These are phyloP conservation scores for Liposcelis brunnea DNA, from an alignment of 2,888 invertebrate genomes.

Conservation along the genomic window DNA sequence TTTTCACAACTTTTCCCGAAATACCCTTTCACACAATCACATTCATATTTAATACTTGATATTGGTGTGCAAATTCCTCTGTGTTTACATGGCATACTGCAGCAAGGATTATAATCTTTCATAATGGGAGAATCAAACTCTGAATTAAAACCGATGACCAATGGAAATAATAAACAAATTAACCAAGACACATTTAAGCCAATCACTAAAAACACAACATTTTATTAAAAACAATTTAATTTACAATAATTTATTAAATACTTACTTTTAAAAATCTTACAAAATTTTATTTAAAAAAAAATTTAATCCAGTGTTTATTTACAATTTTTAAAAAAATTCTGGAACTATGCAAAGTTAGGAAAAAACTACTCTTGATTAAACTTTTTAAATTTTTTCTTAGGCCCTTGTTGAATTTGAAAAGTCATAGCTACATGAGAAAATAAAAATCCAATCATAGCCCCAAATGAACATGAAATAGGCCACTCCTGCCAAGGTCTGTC, in stretches of 20 bases:
- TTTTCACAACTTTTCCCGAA: conserved; percentile 24
- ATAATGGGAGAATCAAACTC: not conserved
- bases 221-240: no score
- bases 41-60: conserved; percentile 19
- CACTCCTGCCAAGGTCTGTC: conserved; percentile 74
- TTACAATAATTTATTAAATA: no score
- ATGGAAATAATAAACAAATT: not conserved
- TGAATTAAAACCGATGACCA: not conserved
- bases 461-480: conserved; percentile 54
- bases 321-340: not conserved
- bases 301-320: not conserved
- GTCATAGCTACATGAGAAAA: conserved; percentile 17
- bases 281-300: not conserved
- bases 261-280: no score
- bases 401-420: no score
- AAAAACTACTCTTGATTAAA: no score
- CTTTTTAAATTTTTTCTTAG: no score
- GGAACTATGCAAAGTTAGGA: not conserved
- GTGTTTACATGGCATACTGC: conserved; percentile 27
- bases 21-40: conserved; percentile 25
- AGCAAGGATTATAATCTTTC: conserved; percentile 22
- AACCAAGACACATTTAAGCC: not conserved
- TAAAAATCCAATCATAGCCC: conserved; percentile 45
- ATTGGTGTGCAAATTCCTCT: conserved; percentile 22
- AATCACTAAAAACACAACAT: not conserved